Evolutionary conservation across 1,140 invertebrate genomes (phyloP), one percentile per base, ranked within the genome.

Genomic region (Panonychus citri): DNA sequence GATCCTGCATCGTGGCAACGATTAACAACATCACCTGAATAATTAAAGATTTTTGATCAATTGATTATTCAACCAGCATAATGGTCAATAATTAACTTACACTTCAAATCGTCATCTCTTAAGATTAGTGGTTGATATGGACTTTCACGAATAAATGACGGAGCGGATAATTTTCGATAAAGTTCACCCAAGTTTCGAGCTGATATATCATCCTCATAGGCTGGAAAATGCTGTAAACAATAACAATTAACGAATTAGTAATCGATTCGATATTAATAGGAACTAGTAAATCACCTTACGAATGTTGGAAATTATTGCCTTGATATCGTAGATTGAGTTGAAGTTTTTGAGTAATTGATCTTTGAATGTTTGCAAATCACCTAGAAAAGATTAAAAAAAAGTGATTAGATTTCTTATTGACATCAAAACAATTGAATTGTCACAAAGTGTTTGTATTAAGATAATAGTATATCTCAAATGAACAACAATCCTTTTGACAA

Each of bases 1-100:
- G 77, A 84, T 0, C 79, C 80, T 17, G 82, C 81, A 64, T 81
- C 75, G 63, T 85, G 82, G 60, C 75, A 77, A 15, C 65, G 65
- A 61, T 65, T 68, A 19, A 64, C 48, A 75, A 25, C 26, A 15
- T 46, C 26, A 46, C 50, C 49, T 55, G 52, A 12, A 34, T n/a
- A n/a, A n/a, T n/a, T n/a, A n/a, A n/a, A n/a, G n/a, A n/a, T n/a
- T n/a, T n/a, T n/a, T n/a, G n/a, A n/a, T n/a, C n/a, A 34, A 34
- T 7, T 34, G 30, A 7, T 34, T 25, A 53, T 13, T 19, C 13
- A 17, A 2, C 39, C 34, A 25, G 40, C 51, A 34, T 59, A 54
- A n/a, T 25, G 27, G 24, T 55, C 56, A 25, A 59, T 28, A 21
- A 39, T 26, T 52, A 61, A 57, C 3, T 58, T 25, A 25, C 26